Base-by-base conservation (phyloP, 92 coral and sea anemone genomes). In the Nematostella vectensis region DNA sequence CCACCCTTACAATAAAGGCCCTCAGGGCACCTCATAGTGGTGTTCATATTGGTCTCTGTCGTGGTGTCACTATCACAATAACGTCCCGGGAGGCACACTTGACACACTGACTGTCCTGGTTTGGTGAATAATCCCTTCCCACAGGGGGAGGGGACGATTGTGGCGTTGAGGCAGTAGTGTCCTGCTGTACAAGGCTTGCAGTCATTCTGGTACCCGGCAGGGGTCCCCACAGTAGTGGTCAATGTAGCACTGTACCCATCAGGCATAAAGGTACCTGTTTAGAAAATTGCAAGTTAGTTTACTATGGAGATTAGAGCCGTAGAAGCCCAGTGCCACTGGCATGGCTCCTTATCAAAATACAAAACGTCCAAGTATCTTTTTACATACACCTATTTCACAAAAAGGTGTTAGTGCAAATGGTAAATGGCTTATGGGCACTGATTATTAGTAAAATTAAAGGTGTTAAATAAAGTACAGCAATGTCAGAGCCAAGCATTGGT, bases 241-340 rank as follows among this genome's bases (percentile, higher is more conserved):
- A 55, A 44, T 25, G 88, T 53, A 1, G 65, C 49, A 44, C 80
- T 81, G 61, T 39, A 64, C 1, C 98, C 98, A 58, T 57, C 59
- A 11, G 98, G 95, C 98, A 91, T 91, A 65, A 77, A 91, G 11
- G 96, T 91, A 28, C 98, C 98, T 89, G 37, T n/a, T 65, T 25
- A n/a, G 43, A 29, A 9, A 45, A 30, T 54, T 29, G 12, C 18
- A 45, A 27, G 11, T 43, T 42, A 47, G 11, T 47, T 42, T n/a
- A n/a, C n/a, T n/a, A n/a, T n/a, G n/a, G n/a, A n/a, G n/a, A n/a
- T n/a, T n/a, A n/a, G n/a, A n/a, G n/a, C n/a, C n/a, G n/a, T n/a
- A n/a, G n/a, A n/a, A n/a, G n/a, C n/a, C n/a, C n/a, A n/a, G n/a
- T n/a, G n/a, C n/a, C n/a, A n/a, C n/a, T n/a, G n/a, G n/a, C n/a